Conservation (phyloP, 2,888 invertebrate species). For the Agrotis exclamationis region DNA sequence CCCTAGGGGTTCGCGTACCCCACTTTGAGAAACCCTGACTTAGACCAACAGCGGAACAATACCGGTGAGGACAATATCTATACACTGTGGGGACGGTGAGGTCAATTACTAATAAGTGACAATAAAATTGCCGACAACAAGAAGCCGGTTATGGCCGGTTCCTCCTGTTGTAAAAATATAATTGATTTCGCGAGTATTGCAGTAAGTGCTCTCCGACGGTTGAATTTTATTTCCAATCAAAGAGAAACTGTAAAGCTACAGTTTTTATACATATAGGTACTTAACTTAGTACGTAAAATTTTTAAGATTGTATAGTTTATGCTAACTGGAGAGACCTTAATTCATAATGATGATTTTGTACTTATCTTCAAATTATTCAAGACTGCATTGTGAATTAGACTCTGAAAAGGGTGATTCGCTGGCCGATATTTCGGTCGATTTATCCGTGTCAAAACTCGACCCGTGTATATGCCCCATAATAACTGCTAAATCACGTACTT, state of each 20-base stretch:
- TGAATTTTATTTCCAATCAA: constrained; percentile 31
- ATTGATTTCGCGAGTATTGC: constrained; percentile 30
- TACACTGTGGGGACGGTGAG: constrained; percentile 10
- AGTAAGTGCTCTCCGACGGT: neutral
- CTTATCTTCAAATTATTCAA: no score
- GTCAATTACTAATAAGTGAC: constrained; percentile 40
- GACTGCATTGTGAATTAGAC: neutral
- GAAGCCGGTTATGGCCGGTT: constrained; percentile 9
- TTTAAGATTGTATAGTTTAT: neutral
- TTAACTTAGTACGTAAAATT: no score
- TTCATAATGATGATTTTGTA: neutral
- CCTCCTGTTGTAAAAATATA: constrained; percentile 13
- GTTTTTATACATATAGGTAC: no score
- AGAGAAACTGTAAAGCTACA: no score
- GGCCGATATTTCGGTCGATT: no score
- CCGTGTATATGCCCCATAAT: neutral
- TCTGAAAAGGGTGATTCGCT: no score
- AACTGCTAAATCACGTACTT: neutral
- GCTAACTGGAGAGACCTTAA: neutral
- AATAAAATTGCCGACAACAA: constrained; percentile 19
- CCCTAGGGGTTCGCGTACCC: no score
- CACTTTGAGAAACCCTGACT: no score
- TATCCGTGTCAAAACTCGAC: no score
- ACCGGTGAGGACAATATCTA: constrained; percentile 15
- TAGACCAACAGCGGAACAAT: constrained; percentile 14